Evolutionary conservation across 37 sponge, comb jelly and placozoan species (phyloP).

Genomic region (Spongia lamella): DNA sequence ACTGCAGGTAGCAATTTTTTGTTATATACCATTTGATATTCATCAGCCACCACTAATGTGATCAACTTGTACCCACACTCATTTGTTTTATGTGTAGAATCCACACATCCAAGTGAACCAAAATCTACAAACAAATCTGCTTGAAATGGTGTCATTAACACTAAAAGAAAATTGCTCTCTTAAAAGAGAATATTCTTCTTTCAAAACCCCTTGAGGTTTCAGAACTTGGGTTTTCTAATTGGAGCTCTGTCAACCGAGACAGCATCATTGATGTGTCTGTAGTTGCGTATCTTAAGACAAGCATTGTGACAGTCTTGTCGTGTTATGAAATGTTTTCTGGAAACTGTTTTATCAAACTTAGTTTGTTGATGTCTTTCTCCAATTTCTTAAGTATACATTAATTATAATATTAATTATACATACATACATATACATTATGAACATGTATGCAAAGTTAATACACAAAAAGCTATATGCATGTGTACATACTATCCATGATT

Average conservation of each 20-base stretch:
- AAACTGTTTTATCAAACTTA: not conserved
- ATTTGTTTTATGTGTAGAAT: conserved; percentile 28
- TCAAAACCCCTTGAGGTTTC: not conserved
- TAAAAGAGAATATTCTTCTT: not conserved
- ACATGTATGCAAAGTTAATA: too few species aligned
- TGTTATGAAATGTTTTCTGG: conserved; percentile 3
- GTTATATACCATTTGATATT: too few species aligned
- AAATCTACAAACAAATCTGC: not conserved
- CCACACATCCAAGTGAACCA: not conserved
- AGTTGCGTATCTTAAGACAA: not conserved
- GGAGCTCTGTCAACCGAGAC: conserved; percentile 1
- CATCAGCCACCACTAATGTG: conserved; percentile 15
- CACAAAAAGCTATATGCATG: too few species aligned
- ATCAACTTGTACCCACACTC: conserved; percentile 16
- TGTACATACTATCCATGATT: conserved; percentile 8
- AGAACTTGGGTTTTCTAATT: not conserved
- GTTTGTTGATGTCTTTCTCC: not conserved
- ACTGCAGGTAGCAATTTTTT: too few species aligned
- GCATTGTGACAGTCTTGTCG: not conserved
- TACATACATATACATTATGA: too few species aligned
- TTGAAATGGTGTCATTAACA: conserved; percentile 6
- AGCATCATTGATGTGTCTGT: conserved; percentile 4
- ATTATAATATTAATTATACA: too few species aligned
- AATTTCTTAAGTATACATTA: too few species aligned
- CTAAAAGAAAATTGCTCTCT: not conserved